Percentiles rank a stretch among this genome's conserved stretches.
Evolutionary conservation across 2,888 invertebrate species (phyloP).

Genomic region (Yponomeuta evonymella): DNA sequence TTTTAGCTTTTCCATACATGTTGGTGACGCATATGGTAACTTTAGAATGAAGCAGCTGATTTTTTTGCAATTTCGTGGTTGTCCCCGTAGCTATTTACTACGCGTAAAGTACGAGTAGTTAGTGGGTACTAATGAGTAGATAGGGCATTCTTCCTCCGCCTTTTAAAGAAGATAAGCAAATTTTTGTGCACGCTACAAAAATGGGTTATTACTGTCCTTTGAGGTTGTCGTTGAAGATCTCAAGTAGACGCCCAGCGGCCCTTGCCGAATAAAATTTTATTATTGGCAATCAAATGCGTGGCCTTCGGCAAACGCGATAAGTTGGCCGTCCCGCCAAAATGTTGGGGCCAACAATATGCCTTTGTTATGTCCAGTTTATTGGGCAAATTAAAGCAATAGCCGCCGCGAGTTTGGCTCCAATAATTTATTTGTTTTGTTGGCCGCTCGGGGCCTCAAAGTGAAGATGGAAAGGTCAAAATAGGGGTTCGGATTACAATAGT

Average conservation of each 20-base stretch:
- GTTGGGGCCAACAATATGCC: slow-evolving; percentile 36
- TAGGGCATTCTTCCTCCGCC: too few relatives aligned
- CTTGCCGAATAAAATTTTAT: slow-evolving; percentile 17
- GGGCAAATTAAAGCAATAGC: slow-evolving; percentile 24
- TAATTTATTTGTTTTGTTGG: background rate
- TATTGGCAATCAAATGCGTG: slow-evolving; percentile 17
- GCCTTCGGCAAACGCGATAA: slow-evolving; percentile 7
- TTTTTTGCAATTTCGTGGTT: too few relatives aligned
- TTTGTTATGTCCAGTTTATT: slow-evolving; percentile 38
- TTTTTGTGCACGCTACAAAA: too few relatives aligned
- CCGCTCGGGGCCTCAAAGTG: background rate
- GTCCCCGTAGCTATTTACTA: too few relatives aligned
- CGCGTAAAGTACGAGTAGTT: too few relatives aligned
- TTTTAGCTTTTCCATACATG: too few relatives aligned
- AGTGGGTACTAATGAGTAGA: too few relatives aligned
- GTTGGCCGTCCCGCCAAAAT: slow-evolving; percentile 9
- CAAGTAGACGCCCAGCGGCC: background rate
- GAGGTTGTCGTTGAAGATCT: background rate
- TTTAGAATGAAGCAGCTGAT: too few relatives aligned
- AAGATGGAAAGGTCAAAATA: background rate
- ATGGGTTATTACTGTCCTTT: too few relatives aligned
- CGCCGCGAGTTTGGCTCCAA: background rate
- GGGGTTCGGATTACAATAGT: background rate
- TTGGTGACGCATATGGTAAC: too few relatives aligned
- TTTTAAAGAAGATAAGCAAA: too few relatives aligned